Conservation (phyloP, 2,888 invertebrate species). For the Lydus trimaculatus region DNA sequence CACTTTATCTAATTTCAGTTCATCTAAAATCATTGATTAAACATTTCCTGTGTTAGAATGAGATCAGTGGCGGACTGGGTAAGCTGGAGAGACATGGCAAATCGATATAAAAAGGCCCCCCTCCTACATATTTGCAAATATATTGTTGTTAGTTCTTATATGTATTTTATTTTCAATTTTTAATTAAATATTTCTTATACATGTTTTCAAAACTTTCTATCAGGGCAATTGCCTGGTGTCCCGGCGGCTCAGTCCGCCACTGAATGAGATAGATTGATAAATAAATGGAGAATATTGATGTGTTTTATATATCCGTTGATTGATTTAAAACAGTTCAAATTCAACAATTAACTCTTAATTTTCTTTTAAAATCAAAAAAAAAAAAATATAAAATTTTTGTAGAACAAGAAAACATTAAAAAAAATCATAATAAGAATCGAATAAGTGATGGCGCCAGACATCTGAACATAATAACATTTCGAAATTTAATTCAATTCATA, state of each 20-base stretch:
- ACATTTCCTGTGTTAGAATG: conserved; percentile 2
- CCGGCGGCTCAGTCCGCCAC: too few relatives aligned
- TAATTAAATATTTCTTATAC: too few relatives aligned
- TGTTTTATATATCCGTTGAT: neutral
- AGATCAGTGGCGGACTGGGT: neutral
- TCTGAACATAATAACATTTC: neutral
- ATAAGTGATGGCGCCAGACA: conserved; percentile 3
- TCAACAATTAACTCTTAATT: neutral
- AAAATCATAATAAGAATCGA: neutral
- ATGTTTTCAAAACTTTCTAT: too few relatives aligned
- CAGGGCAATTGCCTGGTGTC: too few relatives aligned
- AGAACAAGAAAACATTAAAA: neutral
- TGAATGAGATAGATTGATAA: too few relatives aligned
- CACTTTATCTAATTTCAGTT: conserved; percentile 12
- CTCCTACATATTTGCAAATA: too few relatives aligned
- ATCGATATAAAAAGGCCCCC: too few relatives aligned
- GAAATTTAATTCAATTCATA: neutral
- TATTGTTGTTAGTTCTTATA: too few relatives aligned
- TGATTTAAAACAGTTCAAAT: neutral
- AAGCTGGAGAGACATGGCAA: too few relatives aligned
- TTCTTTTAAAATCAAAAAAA: neutral
- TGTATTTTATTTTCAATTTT: too few relatives aligned
- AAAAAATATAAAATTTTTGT: neutral
- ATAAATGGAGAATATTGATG: neutral
- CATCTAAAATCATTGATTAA: conserved; percentile 13